These are phyloP conservation scores for Nematopogon swammerdamellus DNA, from an alignment of 2,888 invertebrate genomes.

Conservation along the genomic window DNA sequence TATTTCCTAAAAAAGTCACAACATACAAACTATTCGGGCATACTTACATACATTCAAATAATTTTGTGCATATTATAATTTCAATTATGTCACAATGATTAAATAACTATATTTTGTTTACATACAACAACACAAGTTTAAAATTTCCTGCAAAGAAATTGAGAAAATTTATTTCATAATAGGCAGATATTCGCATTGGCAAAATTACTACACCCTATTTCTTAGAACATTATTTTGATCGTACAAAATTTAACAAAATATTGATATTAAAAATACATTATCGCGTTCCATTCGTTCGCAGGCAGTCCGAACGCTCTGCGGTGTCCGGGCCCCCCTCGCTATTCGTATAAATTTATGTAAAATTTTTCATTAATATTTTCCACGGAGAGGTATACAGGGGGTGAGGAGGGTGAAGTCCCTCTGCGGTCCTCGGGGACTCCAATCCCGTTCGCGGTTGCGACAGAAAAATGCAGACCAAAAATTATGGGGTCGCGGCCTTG, in stretches of 20 bases:
- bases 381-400: background rate
- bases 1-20: too few species aligned
- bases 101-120: too few species aligned
- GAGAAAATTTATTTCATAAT: too few species aligned
- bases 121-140: too few species aligned
- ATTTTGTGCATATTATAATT: too few species aligned
- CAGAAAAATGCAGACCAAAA: conserved; percentile 58
- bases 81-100: too few species aligned
- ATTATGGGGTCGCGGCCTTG: conserved; percentile 52
- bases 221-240: too few species aligned
- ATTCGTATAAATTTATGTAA: conserved; percentile 56
- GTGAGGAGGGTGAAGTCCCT: conserved; percentile 33
- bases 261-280: background rate
- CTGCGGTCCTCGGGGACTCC: conserved; percentile 45
- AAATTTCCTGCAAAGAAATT: too few species aligned
- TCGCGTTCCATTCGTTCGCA: background rate
- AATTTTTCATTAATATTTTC: conserved; percentile 58
- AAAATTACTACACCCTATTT: background rate
- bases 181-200: too few species aligned
- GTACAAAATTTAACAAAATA: background rate
- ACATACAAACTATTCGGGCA: too few species aligned
- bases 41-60: too few species aligned
- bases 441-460: conserved; percentile 55
- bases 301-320: background rate
- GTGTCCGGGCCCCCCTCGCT: conserved; percentile 39